phyloP scores from a whole-genome alignment of 2,888 invertebrate genomes.

The Rugalucina vietnamica region DNA sequence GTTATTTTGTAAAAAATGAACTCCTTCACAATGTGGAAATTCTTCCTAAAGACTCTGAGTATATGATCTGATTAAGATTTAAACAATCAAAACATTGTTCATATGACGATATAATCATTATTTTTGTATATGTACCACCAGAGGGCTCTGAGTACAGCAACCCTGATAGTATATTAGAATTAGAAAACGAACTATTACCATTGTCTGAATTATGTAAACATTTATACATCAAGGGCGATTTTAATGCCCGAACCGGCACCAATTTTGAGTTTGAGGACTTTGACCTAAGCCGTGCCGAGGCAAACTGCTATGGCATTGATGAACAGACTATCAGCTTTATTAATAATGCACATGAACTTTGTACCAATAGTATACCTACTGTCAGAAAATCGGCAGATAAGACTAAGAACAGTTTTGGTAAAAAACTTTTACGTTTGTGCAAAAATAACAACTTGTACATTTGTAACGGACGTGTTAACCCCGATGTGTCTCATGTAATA shows the following conservation, averaged over 20 bases:
- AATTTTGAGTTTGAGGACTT: background rate
- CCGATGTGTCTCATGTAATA: no score
- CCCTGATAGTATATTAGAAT: background rate
- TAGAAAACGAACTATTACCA: background rate
- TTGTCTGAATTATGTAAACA: background rate
- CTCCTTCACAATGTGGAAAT: background rate
- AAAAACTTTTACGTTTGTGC: background rate
- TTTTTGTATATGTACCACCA: background rate
- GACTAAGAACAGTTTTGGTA: background rate
- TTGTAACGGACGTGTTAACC: no score
- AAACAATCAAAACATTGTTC: background rate
- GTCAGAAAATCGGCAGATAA: background rate
- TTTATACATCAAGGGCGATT: background rate
- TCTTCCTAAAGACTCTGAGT: background rate
- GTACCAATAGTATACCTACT: background rate
- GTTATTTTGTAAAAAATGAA: background rate
- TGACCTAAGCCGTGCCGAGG: background rate
- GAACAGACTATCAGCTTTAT: background rate
- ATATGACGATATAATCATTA: background rate
- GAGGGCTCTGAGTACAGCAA: background rate
- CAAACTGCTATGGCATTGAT: background rate
- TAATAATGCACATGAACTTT: background rate
- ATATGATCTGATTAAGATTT: background rate
- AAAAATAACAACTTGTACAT: no score
- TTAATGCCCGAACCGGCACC: background rate